phyloP scores from a whole-genome alignment of 1,140 invertebrate genomes.

The Drosophila azteca region DNA sequence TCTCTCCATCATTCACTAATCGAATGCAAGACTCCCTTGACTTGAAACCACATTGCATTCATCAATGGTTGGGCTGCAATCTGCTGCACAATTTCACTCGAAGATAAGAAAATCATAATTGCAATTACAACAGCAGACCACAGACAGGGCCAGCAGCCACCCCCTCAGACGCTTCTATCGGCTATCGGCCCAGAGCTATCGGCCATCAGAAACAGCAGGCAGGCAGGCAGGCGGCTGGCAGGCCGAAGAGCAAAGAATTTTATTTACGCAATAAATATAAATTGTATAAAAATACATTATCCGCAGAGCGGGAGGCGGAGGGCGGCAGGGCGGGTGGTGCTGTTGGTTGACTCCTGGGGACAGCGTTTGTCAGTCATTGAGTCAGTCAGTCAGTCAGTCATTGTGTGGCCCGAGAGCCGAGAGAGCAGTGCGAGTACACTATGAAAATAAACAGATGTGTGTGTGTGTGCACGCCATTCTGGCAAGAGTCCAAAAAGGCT shows the following conservation, averaged over 20 bases:
- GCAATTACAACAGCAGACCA: conserved; percentile 22
- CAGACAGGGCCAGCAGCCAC: no score
- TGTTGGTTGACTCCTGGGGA: conserved; percentile 4
- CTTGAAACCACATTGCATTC: no score
- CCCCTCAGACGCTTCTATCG: not conserved
- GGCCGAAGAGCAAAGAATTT: conserved; percentile 38
- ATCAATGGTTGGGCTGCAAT: no score
- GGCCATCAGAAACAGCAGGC: conserved; percentile 26
- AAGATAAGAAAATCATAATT: not conserved
- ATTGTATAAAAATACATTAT: conserved; percentile 54
- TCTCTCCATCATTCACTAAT: no score
- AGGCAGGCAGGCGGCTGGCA: no score
- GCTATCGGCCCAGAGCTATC: not conserved
- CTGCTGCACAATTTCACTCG: no score
- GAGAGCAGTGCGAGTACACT: conserved; percentile 14
- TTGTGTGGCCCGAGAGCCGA: conserved; percentile 34
- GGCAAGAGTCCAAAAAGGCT: conserved; percentile 64
- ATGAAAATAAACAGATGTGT: conserved; percentile 75
- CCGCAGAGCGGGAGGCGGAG: no score
- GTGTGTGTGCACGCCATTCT: conserved; percentile 31
- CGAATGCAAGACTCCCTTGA: no score
- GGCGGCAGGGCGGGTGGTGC: not conserved
- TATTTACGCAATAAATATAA: conserved; percentile 64
- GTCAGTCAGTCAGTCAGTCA: conserved; percentile 28
- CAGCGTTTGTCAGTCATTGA: not conserved